A percentile compares a stretch with the other conserved stretches of the same genome.
phyloP scores from a whole-genome alignment of 2,888 invertebrate species.

The Artemia sinica region DNA sequence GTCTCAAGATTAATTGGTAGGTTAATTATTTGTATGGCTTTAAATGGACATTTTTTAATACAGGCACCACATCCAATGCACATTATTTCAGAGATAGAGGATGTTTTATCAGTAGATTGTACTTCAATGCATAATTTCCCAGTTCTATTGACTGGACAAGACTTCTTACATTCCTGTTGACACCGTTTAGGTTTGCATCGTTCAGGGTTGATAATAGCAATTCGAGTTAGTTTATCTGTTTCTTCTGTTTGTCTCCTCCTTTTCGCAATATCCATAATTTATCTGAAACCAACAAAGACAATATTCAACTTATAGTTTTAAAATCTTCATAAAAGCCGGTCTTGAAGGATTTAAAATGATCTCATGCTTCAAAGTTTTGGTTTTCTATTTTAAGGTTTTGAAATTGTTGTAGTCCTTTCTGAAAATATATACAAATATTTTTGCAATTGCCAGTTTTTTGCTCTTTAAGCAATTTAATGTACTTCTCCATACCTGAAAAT shows the following conservation, averaged over 20 bases:
- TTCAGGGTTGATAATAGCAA: constrained; percentile 92
- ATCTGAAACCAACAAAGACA: no score
- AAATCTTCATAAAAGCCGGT: no score
- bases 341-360: no score
- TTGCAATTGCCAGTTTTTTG: no score
- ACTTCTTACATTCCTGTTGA: constrained; percentile 94
- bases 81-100: constrained; percentile 88
- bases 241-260: constrained; percentile 52
- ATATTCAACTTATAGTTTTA: no score
- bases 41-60: constrained; percentile 56
- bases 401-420: no score
- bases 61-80: constrained; percentile 99
- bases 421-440: no score
- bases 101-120: constrained; percentile 81
- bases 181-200: constrained; percentile 98
- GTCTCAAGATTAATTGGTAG: constrained; percentile 93
- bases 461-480: no score
- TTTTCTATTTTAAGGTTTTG: no score
- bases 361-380: no score
- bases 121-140: constrained; percentile 99
- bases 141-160: constrained; percentile 96
- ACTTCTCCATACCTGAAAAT: no score
- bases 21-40: constrained; percentile 84
- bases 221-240: constrained; percentile 82
- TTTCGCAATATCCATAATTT: constrained; percentile 18